phyloP scores from a whole-genome alignment of 2,797 vertebrate species.

The Oreonectes daqikongensis region DNA sequence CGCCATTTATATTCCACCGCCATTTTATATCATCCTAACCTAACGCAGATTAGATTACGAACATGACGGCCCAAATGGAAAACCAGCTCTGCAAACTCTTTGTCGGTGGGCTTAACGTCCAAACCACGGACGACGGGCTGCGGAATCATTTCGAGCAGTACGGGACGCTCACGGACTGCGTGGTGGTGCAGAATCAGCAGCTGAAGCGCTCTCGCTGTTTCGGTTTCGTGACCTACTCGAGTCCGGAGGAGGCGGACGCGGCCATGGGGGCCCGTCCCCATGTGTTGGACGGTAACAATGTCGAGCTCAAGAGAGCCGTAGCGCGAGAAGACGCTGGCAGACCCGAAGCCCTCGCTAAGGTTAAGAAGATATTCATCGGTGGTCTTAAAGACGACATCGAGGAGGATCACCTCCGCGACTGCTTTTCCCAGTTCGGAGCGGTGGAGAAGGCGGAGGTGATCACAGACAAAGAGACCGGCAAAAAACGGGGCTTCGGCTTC shows the following conservation, averaged over 20 bases:
- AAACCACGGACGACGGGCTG: slow-evolving; percentile 85
- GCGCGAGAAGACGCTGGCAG: slow-evolving; percentile 94
- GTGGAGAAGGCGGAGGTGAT: slow-evolving; percentile 97
- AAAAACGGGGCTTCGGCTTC: slow-evolving; percentile 96
- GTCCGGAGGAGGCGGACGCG: slow-evolving; percentile 91
- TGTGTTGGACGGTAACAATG: slow-evolving; percentile 90
- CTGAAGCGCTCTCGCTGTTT: slow-evolving; percentile 95
- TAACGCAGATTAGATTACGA: neutral
- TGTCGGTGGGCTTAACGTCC: slow-evolving; percentile 85
- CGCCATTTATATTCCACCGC: slow-evolving; percentile 59
- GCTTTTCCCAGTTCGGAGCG: slow-evolving; percentile 92
- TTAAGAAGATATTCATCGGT: slow-evolving; percentile 98
- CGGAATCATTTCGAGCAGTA: slow-evolving; percentile 84
- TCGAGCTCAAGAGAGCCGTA: slow-evolving; percentile 96
- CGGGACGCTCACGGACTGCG: slow-evolving; percentile 92
- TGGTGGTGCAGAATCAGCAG: slow-evolving; percentile 95
- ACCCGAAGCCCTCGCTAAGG: slow-evolving; percentile 93
- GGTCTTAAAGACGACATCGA: slow-evolving; percentile 97
- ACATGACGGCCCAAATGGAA: slow-evolving; percentile 70
- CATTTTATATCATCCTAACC: slow-evolving; percentile 51
- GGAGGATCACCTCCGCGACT: slow-evolving; percentile 90
- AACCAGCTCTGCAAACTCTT: slow-evolving; percentile 97
- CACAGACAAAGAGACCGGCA: slow-evolving; percentile 93
- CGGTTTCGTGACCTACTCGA: slow-evolving; percentile 95
- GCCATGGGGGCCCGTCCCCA: slow-evolving; percentile 96